Conservation (phyloP, 2,797 vertebrate genomes). For the Coilia nasus region DNA sequence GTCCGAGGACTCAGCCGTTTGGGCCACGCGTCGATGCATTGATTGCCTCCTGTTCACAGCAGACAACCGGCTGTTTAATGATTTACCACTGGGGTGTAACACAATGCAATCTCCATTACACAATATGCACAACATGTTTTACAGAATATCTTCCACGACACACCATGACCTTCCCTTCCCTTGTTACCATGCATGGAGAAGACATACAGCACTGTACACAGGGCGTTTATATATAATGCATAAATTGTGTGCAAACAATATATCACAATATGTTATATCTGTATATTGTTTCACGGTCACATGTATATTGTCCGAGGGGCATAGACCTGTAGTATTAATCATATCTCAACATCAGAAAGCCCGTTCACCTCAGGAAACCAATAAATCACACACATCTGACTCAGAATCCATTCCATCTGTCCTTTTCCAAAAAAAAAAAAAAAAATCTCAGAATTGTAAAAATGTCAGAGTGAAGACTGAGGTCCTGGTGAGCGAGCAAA, state of each 20-base stretch:
- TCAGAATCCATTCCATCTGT: slow-evolving; percentile 16
- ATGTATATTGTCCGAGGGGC: background rate
- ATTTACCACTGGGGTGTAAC: slow-evolving; percentile 13
- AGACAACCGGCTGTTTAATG: slow-evolving; percentile 22
- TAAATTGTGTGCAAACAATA: background rate
- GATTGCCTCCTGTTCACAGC: background rate
- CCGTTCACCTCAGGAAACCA: background rate
- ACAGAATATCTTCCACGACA: background rate
- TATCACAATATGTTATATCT: background rate
- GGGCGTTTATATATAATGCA: background rate
- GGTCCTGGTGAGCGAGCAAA: background rate
- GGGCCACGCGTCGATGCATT: slow-evolving; percentile 18
- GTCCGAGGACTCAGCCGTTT: background rate
- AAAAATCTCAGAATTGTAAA: background rate
- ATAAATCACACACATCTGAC: slow-evolving; percentile 14
- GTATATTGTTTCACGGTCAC: background rate
- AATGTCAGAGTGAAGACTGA: slow-evolving; percentile 15
- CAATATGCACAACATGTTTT: slow-evolving; percentile 10
- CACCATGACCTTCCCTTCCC: background rate
- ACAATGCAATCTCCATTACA: slow-evolving; percentile 8
- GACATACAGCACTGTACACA: background rate
- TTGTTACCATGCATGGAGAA: background rate
- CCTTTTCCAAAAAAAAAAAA: background rate
- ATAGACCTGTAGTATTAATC: background rate
- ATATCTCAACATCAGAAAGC: background rate